Evolutionary conservation across 2,888 invertebrate species (phyloP).

Genomic region (Drosophila atripex): DNA sequence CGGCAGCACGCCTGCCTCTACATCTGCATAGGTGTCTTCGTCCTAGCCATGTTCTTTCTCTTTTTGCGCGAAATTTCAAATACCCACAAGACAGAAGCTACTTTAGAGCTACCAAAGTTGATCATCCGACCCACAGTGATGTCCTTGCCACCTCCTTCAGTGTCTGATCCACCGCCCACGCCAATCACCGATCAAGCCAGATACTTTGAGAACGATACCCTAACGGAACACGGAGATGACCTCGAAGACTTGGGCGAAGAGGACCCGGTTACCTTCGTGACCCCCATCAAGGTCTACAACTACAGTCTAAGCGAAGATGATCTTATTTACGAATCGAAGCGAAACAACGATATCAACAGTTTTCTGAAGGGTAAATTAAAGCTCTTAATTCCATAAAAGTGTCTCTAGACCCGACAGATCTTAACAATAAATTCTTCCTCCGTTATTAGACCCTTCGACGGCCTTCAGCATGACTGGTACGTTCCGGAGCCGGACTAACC

Average conservation of each 20-base stretch:
- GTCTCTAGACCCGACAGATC: background rate
- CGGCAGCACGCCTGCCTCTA: constrained; percentile 67
- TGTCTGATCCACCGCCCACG: constrained; percentile 6
- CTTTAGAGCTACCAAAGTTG: constrained; percentile 16
- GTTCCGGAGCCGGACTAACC: constrained; percentile 86
- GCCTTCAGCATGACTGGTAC: constrained; percentile 87
- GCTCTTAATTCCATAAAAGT: background rate
- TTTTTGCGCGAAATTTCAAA: constrained; percentile 32
- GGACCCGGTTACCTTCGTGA: constrained; percentile 85
- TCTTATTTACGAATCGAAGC: constrained; percentile 85
- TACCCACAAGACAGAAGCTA: constrained; percentile 16
- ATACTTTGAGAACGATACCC: constrained; percentile 68
- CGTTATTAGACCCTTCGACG: constrained; percentile 59
- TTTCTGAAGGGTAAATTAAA: constrained; percentile 59
- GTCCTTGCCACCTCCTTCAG: constrained; percentile 1
- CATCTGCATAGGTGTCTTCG: constrained; percentile 52
- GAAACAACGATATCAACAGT: constrained; percentile 66
- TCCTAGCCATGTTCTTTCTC: constrained; percentile 33
- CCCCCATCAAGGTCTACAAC: constrained; percentile 86
- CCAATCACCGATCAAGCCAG: constrained; percentile 43
- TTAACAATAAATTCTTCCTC: background rate
- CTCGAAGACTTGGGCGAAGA: constrained; percentile 72
- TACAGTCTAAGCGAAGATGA: constrained; percentile 86
- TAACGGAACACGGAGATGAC: constrained; percentile 46
- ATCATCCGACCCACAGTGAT: background rate